phyloP scores from a whole-genome alignment of 2,797 vertebrate genomes.

The Ispidina picta region DNA sequence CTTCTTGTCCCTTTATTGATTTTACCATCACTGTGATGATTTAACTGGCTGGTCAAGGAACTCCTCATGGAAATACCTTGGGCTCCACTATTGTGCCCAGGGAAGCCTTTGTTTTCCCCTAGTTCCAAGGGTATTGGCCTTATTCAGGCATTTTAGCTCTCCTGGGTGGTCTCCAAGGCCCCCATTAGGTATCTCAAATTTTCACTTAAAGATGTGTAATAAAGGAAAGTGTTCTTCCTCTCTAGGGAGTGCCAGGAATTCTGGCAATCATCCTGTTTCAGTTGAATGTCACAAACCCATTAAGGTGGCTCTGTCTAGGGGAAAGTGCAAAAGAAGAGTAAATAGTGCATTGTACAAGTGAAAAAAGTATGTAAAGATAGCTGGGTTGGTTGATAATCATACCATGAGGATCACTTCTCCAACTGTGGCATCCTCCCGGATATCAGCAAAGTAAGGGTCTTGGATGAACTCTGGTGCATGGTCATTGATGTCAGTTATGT shows the following conservation, averaged over 20 bases:
- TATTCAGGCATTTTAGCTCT: neutral
- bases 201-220: neutral
- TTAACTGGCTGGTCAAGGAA: neutral
- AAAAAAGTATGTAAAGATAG: neutral
- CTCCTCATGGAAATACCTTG: neutral
- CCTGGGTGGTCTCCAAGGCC: neutral
- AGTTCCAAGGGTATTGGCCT: neutral
- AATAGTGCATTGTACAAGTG: neutral
- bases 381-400: neutral
- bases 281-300: neutral
- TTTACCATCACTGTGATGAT: neutral
- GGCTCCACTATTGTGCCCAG: neutral
- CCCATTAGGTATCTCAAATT: neutral
- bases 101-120: neutral
- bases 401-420: conserved; percentile 88
- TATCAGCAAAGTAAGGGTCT: conserved; percentile 79
- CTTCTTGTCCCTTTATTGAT: neutral
- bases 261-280: neutral
- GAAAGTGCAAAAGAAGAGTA: neutral
- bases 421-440: conserved; percentile 85
- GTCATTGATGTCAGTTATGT: conserved; percentile 93
- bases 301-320: neutral
- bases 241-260: neutral
- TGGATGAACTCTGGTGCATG: conserved; percentile 86
- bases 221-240: neutral